A percentile compares a stretch with the other conserved stretches of the same genome.
Conservation (phyloP, 2,888 invertebrate species). For the Philhelius pedissequus region DNA sequence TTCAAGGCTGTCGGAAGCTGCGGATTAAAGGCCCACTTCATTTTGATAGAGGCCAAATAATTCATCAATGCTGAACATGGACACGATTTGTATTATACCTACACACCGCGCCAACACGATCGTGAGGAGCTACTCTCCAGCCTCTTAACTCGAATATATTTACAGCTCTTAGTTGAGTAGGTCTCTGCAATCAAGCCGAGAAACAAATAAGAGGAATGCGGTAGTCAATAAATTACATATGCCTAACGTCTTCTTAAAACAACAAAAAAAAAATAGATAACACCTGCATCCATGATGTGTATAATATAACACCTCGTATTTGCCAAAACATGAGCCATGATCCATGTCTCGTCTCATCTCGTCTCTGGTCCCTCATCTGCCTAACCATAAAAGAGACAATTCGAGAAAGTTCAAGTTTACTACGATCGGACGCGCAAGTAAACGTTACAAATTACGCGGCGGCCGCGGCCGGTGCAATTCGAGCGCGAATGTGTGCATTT, state of each 20-base stretch:
- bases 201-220: constrained; percentile 46
- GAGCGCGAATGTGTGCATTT: constrained; percentile 44
- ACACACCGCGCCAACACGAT: constrained; percentile 7
- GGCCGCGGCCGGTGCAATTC: not conserved
- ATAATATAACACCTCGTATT: constrained; percentile 31
- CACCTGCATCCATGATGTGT: constrained; percentile 23
- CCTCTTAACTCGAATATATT: not conserved
- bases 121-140: constrained; percentile 1
- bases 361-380: not conserved
- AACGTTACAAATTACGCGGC: constrained; percentile 59
- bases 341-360: not conserved
- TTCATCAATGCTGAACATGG: constrained; percentile 43
- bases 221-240: constrained; percentile 53
- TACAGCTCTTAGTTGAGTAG: not conserved
- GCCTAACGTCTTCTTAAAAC: constrained; percentile 1
- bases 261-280: not conserved
- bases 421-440: constrained; percentile 50
- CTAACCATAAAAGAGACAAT: constrained; percentile 32
- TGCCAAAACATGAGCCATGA: constrained; percentile 56
- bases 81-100: constrained; percentile 39
- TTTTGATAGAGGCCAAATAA: constrained; percentile 35
- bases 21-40: constrained; percentile 56
- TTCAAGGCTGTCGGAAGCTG: constrained; percentile 65
- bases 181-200: constrained; percentile 32
- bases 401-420: constrained; percentile 68